Percentiles rank a stretch among this genome's conserved stretches.
Evolutionary conservation across 2,113 vertebrate species (phyloP).

Genomic region (Podocnemis expansa): DNA sequence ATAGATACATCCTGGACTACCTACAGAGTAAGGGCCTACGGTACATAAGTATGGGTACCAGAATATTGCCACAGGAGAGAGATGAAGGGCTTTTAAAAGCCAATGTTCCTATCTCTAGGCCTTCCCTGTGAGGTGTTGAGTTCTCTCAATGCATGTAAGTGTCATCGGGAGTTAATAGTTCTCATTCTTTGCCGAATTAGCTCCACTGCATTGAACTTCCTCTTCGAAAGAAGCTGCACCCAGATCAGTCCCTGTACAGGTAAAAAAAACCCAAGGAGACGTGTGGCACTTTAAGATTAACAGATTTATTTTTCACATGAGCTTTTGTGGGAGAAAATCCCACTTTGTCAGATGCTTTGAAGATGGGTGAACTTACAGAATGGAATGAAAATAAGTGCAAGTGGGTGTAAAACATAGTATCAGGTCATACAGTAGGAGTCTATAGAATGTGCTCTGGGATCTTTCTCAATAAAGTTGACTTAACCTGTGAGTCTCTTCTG

Average conservation of each 20-base stretch:
- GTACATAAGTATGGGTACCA: neutral
- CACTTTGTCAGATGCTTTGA: too few species aligned
- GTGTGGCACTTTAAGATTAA: too few species aligned
- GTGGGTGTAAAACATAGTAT: too few species aligned
- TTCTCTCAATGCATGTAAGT: neutral
- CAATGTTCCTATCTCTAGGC: neutral
- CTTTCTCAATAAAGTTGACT: neutral
- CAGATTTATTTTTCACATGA: too few species aligned
- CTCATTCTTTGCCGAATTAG: neutral
- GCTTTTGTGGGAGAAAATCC: too few species aligned
- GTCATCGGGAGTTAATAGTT: neutral
- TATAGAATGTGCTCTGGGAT: neutral
- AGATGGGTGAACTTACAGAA: too few species aligned
- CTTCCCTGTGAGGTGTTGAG: neutral
- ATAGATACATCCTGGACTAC: too few species aligned
- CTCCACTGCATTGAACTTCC: neutral
- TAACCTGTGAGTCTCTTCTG: neutral
- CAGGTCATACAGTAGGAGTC: too few species aligned
- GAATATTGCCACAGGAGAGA: neutral
- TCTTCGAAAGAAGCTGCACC: neutral
- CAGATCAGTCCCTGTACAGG: fast-evolving
- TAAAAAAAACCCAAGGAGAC: too few species aligned
- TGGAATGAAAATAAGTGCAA: too few species aligned
- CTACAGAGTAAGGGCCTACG: neutral
- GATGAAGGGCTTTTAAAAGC: neutral